Percentiles rank a stretch among this genome's conserved stretches.
These are phyloP conservation scores for Platalea minor DNA, from an alignment of 2,797 vertebrate genomes.

Conservation along the genomic window DNA sequence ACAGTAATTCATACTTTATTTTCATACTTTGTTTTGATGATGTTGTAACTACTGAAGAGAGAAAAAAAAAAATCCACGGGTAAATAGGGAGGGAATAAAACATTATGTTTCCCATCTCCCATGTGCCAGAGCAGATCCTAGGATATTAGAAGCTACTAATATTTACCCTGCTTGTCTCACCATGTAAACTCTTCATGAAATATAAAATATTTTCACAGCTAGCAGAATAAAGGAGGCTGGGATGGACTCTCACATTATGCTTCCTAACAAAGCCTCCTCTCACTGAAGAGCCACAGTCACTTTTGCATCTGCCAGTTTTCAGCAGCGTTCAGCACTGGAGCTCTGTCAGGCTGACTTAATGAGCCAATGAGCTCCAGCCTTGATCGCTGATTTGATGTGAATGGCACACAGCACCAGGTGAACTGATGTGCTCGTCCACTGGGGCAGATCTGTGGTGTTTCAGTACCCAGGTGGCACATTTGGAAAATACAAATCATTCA, in stretches of 20 bases:
- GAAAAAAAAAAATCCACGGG: not conserved
- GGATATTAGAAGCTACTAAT: not conserved
- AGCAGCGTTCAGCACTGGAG: not conserved
- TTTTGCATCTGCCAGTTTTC: not conserved
- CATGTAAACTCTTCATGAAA: not conserved
- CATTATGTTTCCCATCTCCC: not conserved
- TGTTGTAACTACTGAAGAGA: not conserved
- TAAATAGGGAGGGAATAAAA: not conserved
- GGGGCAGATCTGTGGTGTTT: not conserved
- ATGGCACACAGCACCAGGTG: not conserved
- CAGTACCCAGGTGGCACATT: not conserved
- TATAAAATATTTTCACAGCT: not conserved
- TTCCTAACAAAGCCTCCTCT: not conserved
- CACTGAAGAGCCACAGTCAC: not conserved
- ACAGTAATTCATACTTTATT: not conserved
- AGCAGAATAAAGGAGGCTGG: not conserved
- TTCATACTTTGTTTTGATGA: not conserved
- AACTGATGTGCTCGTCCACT: not conserved
- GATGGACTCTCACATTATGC: not conserved
- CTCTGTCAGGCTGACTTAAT: not conserved
- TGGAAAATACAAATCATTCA: not conserved
- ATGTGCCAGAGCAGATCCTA: not conserved
- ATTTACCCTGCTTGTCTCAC: not conserved
- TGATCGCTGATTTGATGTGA: not conserved
- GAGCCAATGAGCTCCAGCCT: not conserved